Percentiles rank a stretch among this genome's conserved stretches.
Conservation (phyloP, 1,140 invertebrate species). For the Trichomalopsis sarcophagae region DNA sequence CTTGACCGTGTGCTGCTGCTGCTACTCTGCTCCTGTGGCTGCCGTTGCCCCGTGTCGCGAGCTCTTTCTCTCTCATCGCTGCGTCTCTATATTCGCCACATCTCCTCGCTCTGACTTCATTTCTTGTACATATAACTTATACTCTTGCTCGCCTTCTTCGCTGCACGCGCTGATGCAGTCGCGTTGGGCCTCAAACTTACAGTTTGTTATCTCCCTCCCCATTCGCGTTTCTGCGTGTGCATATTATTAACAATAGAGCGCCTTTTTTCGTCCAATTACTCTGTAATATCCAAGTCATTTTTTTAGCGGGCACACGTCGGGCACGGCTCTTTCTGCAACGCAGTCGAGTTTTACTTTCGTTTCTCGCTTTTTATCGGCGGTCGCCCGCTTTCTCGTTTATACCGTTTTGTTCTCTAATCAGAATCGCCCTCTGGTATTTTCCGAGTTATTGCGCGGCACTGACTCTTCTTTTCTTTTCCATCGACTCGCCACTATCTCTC, state of each 20-base stretch:
- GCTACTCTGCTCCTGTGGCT: conserved; percentile 50
- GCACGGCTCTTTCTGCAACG: background rate
- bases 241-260: conserved; percentile 43
- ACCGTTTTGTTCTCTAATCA: conserved; percentile 21
- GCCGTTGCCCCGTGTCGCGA: conserved; percentile 46
- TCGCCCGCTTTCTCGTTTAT: background rate
- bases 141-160: conserved; percentile 53
- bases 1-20: conserved; percentile 59
- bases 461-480: background rate
- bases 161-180: conserved; percentile 46
- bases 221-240: background rate
- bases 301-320: background rate
- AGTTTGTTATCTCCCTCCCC: conserved; percentile 47
- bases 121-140: conserved; percentile 39
- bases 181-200: conserved; percentile 18
- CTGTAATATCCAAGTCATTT: conserved; percentile 37
- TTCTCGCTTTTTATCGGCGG: background rate
- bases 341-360: conserved; percentile 4
- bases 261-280: conserved; percentile 41
- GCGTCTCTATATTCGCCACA: conserved; percentile 46
- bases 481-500: background rate
- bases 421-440: background rate
- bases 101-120: conserved; percentile 53
- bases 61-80: conserved; percentile 53
- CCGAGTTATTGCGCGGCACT: background rate